A percentile compares a stretch with the other conserved stretches of the same genome.
phyloP scores from a whole-genome alignment of 2,888 invertebrate genomes.

The Mactromeris polynyma region DNA sequence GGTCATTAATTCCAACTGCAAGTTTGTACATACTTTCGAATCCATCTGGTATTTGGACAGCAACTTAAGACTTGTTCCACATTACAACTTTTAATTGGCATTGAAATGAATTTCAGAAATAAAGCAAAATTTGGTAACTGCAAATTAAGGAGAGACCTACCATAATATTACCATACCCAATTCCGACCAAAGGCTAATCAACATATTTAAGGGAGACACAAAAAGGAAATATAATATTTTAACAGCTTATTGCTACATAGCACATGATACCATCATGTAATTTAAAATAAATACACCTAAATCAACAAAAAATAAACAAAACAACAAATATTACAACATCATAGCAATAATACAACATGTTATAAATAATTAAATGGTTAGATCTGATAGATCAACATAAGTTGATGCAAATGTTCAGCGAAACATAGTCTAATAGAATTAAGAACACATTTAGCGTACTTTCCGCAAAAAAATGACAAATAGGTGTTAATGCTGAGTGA shows the following conservation, averaged over 20 bases:
- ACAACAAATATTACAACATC: conserved; percentile 11
- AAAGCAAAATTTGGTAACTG: no score
- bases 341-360: neutral
- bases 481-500: neutral
- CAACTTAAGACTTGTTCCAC: no score
- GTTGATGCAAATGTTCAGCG: neutral
- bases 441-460: neutral
- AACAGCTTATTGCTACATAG: neutral
- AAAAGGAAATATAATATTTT: neutral
- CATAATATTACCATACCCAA: no score
- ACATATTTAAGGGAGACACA: neutral
- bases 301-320: conserved; percentile 2
- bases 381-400: neutral
- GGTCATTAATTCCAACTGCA: no score
- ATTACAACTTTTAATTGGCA: no score
- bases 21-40: no score
- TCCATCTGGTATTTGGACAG: no score
- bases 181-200: neutral
- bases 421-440: neutral
- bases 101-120: no score
- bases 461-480: neutral
- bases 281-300: neutral
- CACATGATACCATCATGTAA: conserved; percentile 6
- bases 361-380: neutral
- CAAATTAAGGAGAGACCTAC: no score